phyloP scores from a whole-genome alignment of 2,888 invertebrate genomes.

The Xestia xanthographa region DNA sequence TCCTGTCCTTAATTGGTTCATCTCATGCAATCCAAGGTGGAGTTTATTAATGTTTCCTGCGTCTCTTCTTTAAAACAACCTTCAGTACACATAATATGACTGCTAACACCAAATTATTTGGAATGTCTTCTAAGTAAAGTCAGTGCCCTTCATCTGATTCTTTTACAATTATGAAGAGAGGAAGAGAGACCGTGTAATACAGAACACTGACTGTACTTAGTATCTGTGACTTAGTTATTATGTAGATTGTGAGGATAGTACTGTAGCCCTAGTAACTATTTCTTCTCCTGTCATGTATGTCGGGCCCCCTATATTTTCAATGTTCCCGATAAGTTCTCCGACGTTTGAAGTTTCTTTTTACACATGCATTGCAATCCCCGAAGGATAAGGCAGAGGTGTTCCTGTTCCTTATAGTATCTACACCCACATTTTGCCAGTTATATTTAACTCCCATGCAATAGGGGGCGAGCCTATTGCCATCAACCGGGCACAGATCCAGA shows the following conservation, averaged over 20 bases:
- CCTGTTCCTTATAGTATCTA: background rate
- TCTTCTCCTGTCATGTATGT: background rate
- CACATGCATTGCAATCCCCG: background rate
- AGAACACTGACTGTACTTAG: background rate
- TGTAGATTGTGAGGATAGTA: background rate
- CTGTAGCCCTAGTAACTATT: background rate
- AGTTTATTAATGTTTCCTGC: constrained; percentile 9
- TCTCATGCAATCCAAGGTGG: background rate
- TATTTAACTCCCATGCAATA: background rate
- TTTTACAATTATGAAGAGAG: background rate
- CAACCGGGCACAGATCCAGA: background rate
- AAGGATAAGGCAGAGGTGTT: too few species aligned
- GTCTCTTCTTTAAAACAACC: background rate
- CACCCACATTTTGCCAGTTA: background rate
- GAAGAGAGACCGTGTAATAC: background rate
- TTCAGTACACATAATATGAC: background rate
- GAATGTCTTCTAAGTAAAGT: background rate
- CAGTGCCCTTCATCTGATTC: background rate
- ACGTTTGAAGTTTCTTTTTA: background rate
- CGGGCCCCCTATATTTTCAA: too few species aligned
- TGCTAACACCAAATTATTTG: background rate
- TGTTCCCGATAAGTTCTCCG: background rate
- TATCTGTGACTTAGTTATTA: background rate
- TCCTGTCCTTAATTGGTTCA: background rate
- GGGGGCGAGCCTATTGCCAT: background rate